Percentiles rank a stretch among this genome's conserved stretches.
These are phyloP conservation scores for Ceuthmochares aereus DNA, from an alignment of 2,113 vertebrate species.

Conservation along the genomic window DNA sequence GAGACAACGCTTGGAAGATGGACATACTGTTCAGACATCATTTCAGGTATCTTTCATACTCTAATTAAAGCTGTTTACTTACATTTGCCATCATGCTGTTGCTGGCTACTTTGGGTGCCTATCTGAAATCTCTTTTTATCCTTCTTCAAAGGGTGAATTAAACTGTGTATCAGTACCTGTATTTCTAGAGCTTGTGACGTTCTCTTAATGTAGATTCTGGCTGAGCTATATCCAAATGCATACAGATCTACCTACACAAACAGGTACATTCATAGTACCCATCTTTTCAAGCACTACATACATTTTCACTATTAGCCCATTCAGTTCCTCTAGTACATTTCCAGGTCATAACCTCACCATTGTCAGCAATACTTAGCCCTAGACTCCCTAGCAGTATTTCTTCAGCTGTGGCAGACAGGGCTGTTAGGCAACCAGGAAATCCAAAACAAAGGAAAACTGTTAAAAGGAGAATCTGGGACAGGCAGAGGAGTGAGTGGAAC, in stretches of 20 bases:
- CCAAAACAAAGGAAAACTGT: conserved; percentile 16
- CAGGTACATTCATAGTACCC: background rate
- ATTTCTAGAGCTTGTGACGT: background rate
- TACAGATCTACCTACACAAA: background rate
- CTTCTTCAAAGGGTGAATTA: background rate
- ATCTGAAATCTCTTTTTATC: background rate
- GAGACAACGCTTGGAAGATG: conserved; percentile 34
- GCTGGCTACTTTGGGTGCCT: background rate
- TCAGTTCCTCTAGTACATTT: conserved; percentile 22
- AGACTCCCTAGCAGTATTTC: conserved; percentile 30
- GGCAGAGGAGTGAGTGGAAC: background rate
- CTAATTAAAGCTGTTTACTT: conserved; percentile 45
- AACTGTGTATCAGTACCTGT: background rate
- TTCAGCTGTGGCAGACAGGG: background rate
- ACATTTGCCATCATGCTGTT: background rate
- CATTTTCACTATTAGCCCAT: background rate
- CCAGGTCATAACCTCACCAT: conserved; percentile 10
- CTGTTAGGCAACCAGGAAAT: conserved; percentile 31
- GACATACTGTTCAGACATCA: conserved; percentile 45
- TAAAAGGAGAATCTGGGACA: background rate
- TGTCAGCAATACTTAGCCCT: conserved; percentile 24
- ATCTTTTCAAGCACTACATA: background rate
- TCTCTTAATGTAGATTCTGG: background rate
- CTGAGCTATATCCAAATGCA: background rate
- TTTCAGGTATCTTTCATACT: conserved; percentile 27